Base-by-base conservation (phyloP, 2,113 vertebrate species). In the Eurystomus gularis region DNA sequence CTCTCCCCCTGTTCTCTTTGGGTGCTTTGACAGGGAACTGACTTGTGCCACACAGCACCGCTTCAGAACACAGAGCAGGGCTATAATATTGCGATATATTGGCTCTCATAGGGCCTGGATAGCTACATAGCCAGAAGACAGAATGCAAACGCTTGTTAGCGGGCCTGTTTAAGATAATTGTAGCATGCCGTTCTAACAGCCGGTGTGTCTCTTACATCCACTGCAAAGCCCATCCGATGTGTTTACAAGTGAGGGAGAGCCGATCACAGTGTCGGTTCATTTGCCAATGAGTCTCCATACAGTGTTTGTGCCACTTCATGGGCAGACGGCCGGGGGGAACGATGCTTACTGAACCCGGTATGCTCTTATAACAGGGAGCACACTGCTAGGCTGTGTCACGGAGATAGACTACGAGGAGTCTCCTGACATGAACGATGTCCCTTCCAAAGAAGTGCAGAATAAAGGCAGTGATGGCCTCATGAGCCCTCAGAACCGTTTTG, bases 51-150 rank as follows among this genome's bases (percentile, higher is more conserved):
- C 15, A 13, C 7, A 57, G 15, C 7, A 28, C 6, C 24, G 51
- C 6, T 61, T 40, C 23, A 75, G 66, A 94, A 23, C 39, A 52
- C 1, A 5, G 15, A 11, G 19, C 0, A 23, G 39, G 60, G 33
- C 39, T 26, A 0, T 14, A 60, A 49, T 8, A 54, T 1, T 6
- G 40, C 51, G 58, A n/a, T 23, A 2, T 4, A 26, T 4, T 29
- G 7, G 61, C 70, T 69, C 40, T 52, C 54, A 1, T 0, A 17
- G 44, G 61, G 60, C 55, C 55, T n/a, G 19, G 31, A 37, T 26
- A 31, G 17, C 83, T 44, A 6, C 1, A 13, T 2, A 66, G 72
- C 28, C 37, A 60, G 24, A 28, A 82, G 77, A 60, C 68, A 91
- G 40, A 44, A 40, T 1, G 6, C 2, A 31, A 66, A 35, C 1